Percentiles rank a stretch among this genome's conserved stretches.
These are phyloP conservation scores for Eupsilia transversa DNA, from an alignment of 2,888 invertebrate species.

Conservation along the genomic window DNA sequence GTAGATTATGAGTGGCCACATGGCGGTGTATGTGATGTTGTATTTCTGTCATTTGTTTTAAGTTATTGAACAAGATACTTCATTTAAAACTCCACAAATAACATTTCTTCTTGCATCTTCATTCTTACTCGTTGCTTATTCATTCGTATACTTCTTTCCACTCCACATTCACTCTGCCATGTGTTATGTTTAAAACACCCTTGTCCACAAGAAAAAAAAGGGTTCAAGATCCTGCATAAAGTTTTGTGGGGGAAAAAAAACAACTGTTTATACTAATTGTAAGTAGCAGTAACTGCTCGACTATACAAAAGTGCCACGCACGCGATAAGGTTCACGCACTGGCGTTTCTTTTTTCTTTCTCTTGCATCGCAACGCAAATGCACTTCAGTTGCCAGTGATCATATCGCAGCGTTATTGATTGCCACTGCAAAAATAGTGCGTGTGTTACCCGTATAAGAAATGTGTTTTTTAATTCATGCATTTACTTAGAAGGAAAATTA, in stretches of 20 bases:
- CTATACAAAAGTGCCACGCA: constrained; percentile 44
- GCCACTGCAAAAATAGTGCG: constrained; percentile 61
- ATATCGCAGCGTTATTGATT: constrained; percentile 57
- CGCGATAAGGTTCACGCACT: constrained; percentile 62
- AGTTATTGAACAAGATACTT: neutral
- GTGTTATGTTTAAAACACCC: neutral
- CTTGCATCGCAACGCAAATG: constrained; percentile 52
- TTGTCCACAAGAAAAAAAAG: constrained; percentile 21
- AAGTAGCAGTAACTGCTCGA: constrained; percentile 50
- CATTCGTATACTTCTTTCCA: neutral
- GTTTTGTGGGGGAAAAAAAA: constrained; percentile 35
- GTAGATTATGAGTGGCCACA: constrained; percentile 9
- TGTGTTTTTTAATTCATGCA: constrained; percentile 42
- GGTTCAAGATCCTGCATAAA: constrained; percentile 38
- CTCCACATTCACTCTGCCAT: neutral
- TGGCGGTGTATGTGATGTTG: neutral
- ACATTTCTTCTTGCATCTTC: neutral
- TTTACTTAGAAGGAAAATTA: constrained; percentile 36
- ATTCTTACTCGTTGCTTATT: neutral
- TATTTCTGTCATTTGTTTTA: neutral
- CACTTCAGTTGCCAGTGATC: constrained; percentile 54
- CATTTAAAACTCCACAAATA: neutral
- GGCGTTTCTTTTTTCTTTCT: constrained; percentile 34
- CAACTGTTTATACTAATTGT: constrained; percentile 58
- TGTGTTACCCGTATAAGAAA: constrained; percentile 50